Conservation (phyloP, 2,797 vertebrate species). For the Nothura maculosa region DNA sequence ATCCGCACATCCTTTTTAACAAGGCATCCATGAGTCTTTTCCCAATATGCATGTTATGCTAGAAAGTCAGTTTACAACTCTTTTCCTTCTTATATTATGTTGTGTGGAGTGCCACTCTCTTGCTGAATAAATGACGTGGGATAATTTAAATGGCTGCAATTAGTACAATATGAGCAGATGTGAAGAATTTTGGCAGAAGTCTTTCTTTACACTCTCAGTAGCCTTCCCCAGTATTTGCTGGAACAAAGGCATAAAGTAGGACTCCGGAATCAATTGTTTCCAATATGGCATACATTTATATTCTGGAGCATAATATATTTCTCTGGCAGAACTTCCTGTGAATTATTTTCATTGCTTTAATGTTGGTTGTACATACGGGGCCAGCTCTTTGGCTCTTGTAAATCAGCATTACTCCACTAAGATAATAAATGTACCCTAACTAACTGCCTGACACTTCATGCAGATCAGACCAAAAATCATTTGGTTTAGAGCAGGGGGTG, state of each 20-base stretch:
- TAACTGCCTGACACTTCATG: neutral
- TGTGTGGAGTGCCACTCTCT: neutral
- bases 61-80: neutral
- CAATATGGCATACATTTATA: neutral
- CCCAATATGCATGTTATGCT: neutral
- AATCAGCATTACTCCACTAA: neutral
- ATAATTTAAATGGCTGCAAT: conserved; percentile 17
- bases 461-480: neutral
- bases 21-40: neutral
- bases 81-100: neutral
- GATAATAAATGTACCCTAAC: conserved; percentile 14
- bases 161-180: neutral
- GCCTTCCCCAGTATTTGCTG: neutral
- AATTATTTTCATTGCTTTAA: neutral
- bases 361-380: neutral
- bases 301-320: neutral
- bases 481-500: neutral
- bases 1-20: rapidly evolving
- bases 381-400: neutral
- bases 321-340: neutral
- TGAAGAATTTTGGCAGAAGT: neutral
- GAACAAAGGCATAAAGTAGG: rapidly evolving
- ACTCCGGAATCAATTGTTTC: neutral
- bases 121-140: neutral
- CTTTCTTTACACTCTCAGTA: neutral